Conservation (phyloP, 2,797 vertebrate genomes). For the Phylloscopus collybita region DNA sequence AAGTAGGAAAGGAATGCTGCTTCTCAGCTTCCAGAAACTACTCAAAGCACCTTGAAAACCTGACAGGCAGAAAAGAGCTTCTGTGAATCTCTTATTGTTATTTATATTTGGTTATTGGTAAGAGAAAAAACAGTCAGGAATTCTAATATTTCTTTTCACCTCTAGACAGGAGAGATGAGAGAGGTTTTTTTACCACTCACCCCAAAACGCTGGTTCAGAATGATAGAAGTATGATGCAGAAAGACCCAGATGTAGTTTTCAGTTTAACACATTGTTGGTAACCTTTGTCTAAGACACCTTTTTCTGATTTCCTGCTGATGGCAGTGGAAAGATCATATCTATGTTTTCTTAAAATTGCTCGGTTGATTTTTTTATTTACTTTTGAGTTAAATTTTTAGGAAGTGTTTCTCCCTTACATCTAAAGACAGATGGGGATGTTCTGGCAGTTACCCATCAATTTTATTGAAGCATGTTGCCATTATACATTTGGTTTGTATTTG, state of each 20-base stretch:
- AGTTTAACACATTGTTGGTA: background rate
- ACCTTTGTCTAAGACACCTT: background rate
- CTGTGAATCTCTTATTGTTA: background rate
- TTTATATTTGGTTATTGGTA: background rate
- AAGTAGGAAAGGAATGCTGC: background rate
- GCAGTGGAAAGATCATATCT: background rate
- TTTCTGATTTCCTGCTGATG: background rate
- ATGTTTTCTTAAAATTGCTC: background rate
- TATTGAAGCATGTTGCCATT: background rate
- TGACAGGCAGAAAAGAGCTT: background rate
- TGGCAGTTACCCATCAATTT: background rate
- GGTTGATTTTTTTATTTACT: background rate
- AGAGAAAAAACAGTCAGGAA: background rate
- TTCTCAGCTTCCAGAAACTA: background rate
- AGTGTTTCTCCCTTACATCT: background rate
- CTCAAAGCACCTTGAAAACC: background rate
- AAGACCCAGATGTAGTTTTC: background rate
- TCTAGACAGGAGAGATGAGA: background rate
- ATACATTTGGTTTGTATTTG: background rate
- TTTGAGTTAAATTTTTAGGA: background rate
- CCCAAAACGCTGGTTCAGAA: background rate
- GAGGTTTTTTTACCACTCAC: background rate
- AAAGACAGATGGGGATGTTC: background rate
- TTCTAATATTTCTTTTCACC: background rate
- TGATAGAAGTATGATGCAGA: background rate